Base-by-base conservation (phyloP, 2,888 invertebrate genomes). In the Spodoptera exigua region DNA sequence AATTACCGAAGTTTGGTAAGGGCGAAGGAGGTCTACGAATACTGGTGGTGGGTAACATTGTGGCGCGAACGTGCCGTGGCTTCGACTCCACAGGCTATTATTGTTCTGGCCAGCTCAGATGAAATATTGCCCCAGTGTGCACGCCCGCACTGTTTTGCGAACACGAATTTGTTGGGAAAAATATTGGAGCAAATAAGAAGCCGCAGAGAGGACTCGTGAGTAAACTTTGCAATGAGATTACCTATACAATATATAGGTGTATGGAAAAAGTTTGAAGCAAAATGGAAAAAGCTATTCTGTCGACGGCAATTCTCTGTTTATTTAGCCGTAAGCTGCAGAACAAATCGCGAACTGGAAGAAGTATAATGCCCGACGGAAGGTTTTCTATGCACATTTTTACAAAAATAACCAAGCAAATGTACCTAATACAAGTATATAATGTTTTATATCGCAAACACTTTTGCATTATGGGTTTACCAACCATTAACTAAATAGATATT, bases 51-150 rank as follows among this genome's bases (percentile, higher is more conserved):
- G 76, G 82, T 84, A 87, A 93, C 93, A 93, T 92, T 93, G 93
- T 93, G 91, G 91, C 85, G 78, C 84, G 93, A 89, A 93, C 93
- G 93, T 94, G 93, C 93, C 93, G 92, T 92, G 93, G 93, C 93
- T 92, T 81, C 89, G 82, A 89, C 88, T 92, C 87, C 84, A 84
- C 83, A 79, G 83, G 93, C 93, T 94, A 94, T 94, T 93, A 94
- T 93, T 94, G 93, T 93, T 91, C 93, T 90, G 92, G 90, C 91
- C 91, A 91, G 91, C 91, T 88, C 92, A 86, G 90, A 93, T 93
- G 93, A 93, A 93, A 93, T 93, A 93, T 93, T 91, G 91, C 92
- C 88, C 91, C 89, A 92, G 89, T 91, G 90, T 89, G 91, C 88
- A 88, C 89, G 90, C 90, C 83, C 87, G 89, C 87, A 83, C 89